A percentile compares a stretch with the other conserved stretches of the same genome.
These are phyloP conservation scores for Andrena chrysosceles DNA, from an alignment of 2,888 invertebrate genomes.

Conservation along the genomic window DNA sequence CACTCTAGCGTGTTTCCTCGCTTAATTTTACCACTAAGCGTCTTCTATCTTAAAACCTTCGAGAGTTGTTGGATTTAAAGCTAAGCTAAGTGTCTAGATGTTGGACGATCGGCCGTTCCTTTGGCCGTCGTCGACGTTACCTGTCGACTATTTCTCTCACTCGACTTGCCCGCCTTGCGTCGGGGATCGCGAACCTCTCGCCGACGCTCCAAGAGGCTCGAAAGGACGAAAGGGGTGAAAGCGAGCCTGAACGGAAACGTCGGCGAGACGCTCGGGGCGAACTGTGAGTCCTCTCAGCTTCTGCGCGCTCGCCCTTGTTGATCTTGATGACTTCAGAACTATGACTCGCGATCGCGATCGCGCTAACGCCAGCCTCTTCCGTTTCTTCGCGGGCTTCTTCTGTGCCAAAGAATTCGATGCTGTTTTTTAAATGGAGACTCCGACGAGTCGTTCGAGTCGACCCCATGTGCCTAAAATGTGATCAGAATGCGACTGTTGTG, in stretches of 20 bases:
- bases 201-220: slow-evolving; percentile 22
- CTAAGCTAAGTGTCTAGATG: slow-evolving; percentile 48
- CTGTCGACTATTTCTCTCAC: slow-evolving; percentile 42
- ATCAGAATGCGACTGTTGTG: slow-evolving; percentile 49
- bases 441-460: slow-evolving; percentile 62
- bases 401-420: slow-evolving; percentile 63
- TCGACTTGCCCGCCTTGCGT: slow-evolving; percentile 43
- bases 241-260: slow-evolving; percentile 15
- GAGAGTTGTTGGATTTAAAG: slow-evolving; percentile 44
- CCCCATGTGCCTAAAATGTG: slow-evolving; percentile 72
- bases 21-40: slow-evolving; percentile 27
- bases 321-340: slow-evolving; percentile 41
- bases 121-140: slow-evolving; percentile 21
- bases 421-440: slow-evolving; percentile 55
- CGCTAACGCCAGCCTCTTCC: slow-evolving; percentile 38
- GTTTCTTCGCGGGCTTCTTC: slow-evolving; percentile 68
- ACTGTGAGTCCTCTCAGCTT: slow-evolving; percentile 68
- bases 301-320: slow-evolving; percentile 63
- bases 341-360: not conserved
- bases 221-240: not conserved
- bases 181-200: slow-evolving; percentile 29
- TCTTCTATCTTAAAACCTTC: slow-evolving; percentile 46
- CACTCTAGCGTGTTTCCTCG: slow-evolving; percentile 7
- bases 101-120: slow-evolving; percentile 30
- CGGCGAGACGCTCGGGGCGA: slow-evolving; percentile 29